phyloP scores from a whole-genome alignment of 2,888 invertebrate genomes.

The Pristionchus entomophagus region DNA sequence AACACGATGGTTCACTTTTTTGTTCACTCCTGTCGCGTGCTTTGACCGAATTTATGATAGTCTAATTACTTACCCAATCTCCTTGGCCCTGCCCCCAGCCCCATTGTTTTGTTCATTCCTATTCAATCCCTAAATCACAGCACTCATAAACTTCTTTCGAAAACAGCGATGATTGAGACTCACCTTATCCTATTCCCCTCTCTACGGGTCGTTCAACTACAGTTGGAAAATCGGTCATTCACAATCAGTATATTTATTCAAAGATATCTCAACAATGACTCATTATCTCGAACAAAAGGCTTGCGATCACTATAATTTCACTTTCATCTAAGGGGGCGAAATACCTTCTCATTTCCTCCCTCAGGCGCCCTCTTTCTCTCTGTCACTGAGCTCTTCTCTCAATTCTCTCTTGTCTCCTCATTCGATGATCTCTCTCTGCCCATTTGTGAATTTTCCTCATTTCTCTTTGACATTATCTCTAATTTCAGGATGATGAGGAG shows the following conservation, averaged over 20 bases:
- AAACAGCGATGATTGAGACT: background rate
- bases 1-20: no score
- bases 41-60: no score
- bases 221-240: no score
- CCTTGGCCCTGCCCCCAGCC: no score
- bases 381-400: conserved; percentile 1
- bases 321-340: conserved; percentile 9
- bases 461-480: background rate
- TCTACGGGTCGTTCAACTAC: no score
- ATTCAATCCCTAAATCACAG: no score
- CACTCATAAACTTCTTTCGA: no score
- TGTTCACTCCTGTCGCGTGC: no score
- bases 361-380: conserved; percentile 3
- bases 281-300: conserved; percentile 42
- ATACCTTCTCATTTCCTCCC: background rate
- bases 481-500: conserved; percentile 7
- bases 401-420: background rate
- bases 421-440: background rate
- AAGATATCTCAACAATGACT: conserved; percentile 23
- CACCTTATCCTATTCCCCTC: background rate
- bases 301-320: background rate
- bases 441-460: background rate
- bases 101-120: no score
- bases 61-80: no score
- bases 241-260: no score